Evolutionary conservation across 2,113 vertebrate species (phyloP), one percentile per base, ranked within the genome.

Genomic region (Calidris pygmaea): DNA sequence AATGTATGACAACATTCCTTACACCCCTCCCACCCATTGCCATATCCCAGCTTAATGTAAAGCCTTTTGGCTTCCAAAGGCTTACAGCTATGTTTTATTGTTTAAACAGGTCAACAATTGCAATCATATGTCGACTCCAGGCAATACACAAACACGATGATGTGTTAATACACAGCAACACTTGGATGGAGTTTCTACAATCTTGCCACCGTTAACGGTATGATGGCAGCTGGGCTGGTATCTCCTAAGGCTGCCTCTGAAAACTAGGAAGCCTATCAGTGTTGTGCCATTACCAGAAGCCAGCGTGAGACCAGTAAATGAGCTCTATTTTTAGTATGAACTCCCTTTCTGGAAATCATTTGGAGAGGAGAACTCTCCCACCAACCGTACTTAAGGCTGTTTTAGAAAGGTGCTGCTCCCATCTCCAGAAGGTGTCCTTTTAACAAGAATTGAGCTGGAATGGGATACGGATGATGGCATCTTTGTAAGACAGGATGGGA

Each of bases 31-130:
- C 95, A 80, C 60, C 87, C 78, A 87, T 7, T 87, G 76, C 92
- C 75, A 75, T 75, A 86, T 66, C 85, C 83, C 81, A 90, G 50
- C 91, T 96, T 95, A 96, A 94, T 80, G 82, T 47, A 93, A 90
- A 72, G 59, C 88, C 77, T 87, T 90, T 95, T 96, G 95, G 96
- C 95, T 97, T 96, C 86, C 86, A 77, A 43, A 68, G 88, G 83
- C 78, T 96, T 92, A 94, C 68, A 95, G 91, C 85, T 89, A 37
- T 13, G 8, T 92, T 92, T 93, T 84, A 92, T 91, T 81, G 79
- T 95, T 95, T 91, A 95, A 93, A 95, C 83, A 96, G 93, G 89
- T 97, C 95, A 96, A 94, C 89, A 93, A 95, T 95, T 93, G 93
- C 45, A 96, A 97, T 95, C 55, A 50, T 76, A 95, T 95, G 95